A percentile compares a stretch with the other conserved stretches of the same genome.
Evolutionary conservation across 2,888 invertebrate genomes (phyloP).

Genomic region (Caenorhabditis sp.): DNA sequence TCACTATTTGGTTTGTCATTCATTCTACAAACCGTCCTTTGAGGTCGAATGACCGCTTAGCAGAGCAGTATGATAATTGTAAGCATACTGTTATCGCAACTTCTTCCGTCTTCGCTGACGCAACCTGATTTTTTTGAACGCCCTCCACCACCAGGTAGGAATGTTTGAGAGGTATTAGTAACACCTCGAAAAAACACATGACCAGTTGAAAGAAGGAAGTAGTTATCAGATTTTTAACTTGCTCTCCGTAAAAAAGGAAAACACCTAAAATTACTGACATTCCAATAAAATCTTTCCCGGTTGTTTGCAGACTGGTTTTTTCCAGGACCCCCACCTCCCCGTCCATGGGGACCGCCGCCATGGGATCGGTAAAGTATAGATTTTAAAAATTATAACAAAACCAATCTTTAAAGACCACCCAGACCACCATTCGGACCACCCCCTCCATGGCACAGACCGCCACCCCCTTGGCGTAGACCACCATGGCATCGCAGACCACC

Average conservation of each 20-base stretch:
- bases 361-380: constrained; percentile 46
- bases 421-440: constrained; percentile 52
- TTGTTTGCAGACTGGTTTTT: constrained; percentile 60
- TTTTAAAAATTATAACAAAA: background rate
- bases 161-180: background rate
- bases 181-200: background rate
- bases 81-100: constrained; percentile 56
- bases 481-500: constrained; percentile 47
- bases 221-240: no score
- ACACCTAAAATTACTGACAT: background rate
- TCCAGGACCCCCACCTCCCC: constrained; percentile 46
- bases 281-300: constrained; percentile 8
- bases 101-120: constrained; percentile 47
- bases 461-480: constrained; percentile 46
- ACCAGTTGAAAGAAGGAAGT: constrained; percentile 50
- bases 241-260: background rate
- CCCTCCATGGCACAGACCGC: constrained; percentile 54
- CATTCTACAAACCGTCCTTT: constrained; percentile 3
- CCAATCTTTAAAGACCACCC: constrained; percentile 12
- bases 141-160: constrained; percentile 57
- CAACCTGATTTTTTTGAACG: constrained; percentile 64
- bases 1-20: background rate
- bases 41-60: constrained; percentile 14
- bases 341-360: constrained; percentile 54
- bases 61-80: constrained; percentile 50